Conservation (phyloP, 1,140 invertebrate genomes). For the Apis mellifera region Amel_HAv3.1 CM009931.2:22379001-22379500, state of each 20-base stretch:
- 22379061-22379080: conserved; percentile 19
- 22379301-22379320: conserved; percentile 62
- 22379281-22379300: conserved; percentile 60
- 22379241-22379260: conserved; percentile 68
- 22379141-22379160: background rate
- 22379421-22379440: background rate
- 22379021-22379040: conserved; percentile 6
- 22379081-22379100: background rate
- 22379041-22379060: conserved; percentile 23
- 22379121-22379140: conserved; percentile 19
- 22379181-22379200: too few species aligned
- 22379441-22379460: too few species aligned
- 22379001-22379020: conserved; percentile 5
- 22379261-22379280: conserved; percentile 45
- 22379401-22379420: background rate
- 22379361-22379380: conserved; percentile 54
- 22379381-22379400: background rate
- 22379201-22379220: conserved; percentile 2
- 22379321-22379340: conserved; percentile 70
- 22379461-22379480: too few species aligned
- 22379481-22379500: too few species aligned
- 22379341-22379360: conserved; percentile 53
- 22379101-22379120: background rate
- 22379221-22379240: conserved; percentile 35
- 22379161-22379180: background rate